phyloP scores from a whole-genome alignment of 2,113 vertebrate genomes.

The Tylochromis polylepis region DNA sequence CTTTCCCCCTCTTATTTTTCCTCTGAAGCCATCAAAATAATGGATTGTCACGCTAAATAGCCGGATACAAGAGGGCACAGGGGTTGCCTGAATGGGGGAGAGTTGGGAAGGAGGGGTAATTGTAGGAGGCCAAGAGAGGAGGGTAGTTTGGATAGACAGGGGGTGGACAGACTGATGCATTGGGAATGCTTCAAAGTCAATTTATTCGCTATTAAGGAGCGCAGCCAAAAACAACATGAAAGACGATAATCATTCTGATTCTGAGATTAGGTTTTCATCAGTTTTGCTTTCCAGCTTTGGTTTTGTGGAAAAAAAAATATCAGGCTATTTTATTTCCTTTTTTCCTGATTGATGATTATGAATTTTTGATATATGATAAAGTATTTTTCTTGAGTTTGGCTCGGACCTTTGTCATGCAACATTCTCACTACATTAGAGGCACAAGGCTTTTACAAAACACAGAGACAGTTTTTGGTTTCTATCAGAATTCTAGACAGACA shows the following conservation, averaged over 20 bases:
- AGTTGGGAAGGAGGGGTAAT: conserved; percentile 28
- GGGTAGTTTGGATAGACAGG: conserved; percentile 34
- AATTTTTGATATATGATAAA: not conserved
- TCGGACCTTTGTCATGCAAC: not conserved
- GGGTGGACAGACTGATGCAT: conserved; percentile 38
- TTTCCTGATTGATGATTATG: not conserved
- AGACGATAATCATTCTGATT: conserved; percentile 25
- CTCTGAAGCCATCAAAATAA: conserved; percentile 57
- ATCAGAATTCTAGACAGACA: not conserved
- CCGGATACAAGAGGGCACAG: conserved; percentile 68
- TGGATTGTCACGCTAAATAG: conserved; percentile 71
- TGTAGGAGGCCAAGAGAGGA: conserved; percentile 28
- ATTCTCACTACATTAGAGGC: not conserved
- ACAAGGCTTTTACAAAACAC: not conserved
- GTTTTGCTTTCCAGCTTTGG: not conserved
- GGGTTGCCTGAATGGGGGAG: conserved; percentile 42
- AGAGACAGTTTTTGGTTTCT: conserved; percentile 10
- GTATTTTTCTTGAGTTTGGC: not conserved
- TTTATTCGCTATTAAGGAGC: conserved; percentile 57
- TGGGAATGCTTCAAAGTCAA: conserved; percentile 46
- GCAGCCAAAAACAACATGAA: conserved; percentile 28
- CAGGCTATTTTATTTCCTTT: not conserved
- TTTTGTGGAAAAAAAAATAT: not conserved
- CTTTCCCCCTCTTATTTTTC: not conserved
- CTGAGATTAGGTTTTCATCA: not conserved